Evolutionary conservation across 2,797 vertebrate species (phyloP), one percentile per base, ranked within the genome.

Genomic region (Austrolebias charrua): DNA sequence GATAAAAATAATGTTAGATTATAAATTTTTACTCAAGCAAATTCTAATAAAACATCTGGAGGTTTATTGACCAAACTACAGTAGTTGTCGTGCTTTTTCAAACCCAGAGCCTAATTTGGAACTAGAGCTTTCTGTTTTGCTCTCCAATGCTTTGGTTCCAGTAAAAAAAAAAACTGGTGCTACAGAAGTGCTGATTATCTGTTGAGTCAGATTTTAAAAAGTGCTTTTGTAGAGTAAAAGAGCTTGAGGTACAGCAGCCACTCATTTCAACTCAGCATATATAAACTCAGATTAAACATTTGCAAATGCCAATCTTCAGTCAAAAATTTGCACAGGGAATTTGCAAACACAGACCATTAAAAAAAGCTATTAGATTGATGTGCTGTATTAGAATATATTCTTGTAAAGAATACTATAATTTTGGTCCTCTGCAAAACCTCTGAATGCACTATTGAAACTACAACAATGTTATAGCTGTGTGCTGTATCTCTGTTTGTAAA

Each of bases 11-110:
- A 33, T 33, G 31, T 33, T 33, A 12, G 5, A 51, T 63, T 2
- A 0, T 13, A 19, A 13, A 2, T 35, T 10, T 43, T 67, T 51
- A 66, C 65, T 55, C 1, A 4, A 68, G 61, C 46, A 68, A 67
- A 63, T 68, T 50, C 63, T 49, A 33, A 45, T 42, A 50, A 73
- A 55, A 47, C 12, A 4, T 11, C 38, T 40, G 38, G 11, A 13
- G 38, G 38, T 40, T 12, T 12, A 40, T 40, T 40, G 3, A 40
- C 35, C 35, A 12, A 38, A 47, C 33, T 9, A 29, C 24, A 24
- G 3, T 24, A 24, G 14, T 50, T 50, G 19, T 28, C 7, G 15
- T 1, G n/a, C 7, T 52, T 8, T 31, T 33, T n/a, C 16, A 0
- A 28, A 52, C 15, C 14, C 15, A 11, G 7, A 1, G 8, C 5